A percentile compares a stretch with the other conserved stretches of the same genome.
These are phyloP conservation scores for Hemistola chrysoprasaria DNA, from an alignment of 2,888 invertebrate species.

Conservation along the genomic window DNA sequence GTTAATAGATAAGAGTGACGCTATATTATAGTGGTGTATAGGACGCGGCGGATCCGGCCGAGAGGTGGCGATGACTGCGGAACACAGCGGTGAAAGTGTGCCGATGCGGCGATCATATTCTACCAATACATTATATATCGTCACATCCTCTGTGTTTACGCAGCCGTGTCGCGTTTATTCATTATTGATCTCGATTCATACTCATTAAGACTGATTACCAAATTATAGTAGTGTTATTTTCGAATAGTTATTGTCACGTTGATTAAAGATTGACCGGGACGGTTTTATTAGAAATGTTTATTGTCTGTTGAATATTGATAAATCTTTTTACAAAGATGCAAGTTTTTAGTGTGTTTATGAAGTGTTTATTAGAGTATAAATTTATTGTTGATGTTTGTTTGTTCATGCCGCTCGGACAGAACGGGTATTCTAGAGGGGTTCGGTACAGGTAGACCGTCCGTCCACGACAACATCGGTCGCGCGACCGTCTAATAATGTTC, in stretches of 20 bases:
- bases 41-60: constrained; percentile 33
- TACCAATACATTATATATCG: constrained; percentile 16
- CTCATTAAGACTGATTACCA: constrained; percentile 32
- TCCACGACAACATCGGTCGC: constrained; percentile 15
- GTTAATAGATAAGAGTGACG: constrained; percentile 55
- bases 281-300: constrained; percentile 54
- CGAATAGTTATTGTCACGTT: constrained; percentile 47
- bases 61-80: constrained; percentile 32
- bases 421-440: constrained; percentile 72
- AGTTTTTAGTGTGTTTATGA: constrained; percentile 63
- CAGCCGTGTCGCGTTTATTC: constrained; percentile 26
- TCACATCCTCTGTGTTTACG: constrained; percentile 20
- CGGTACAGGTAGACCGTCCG: constrained; percentile 65
- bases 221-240: constrained; percentile 38
- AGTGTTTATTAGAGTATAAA: constrained; percentile 53
- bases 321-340: constrained; percentile 58
- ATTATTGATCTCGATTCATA: constrained; percentile 32
- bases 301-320: constrained; percentile 64
- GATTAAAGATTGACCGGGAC: constrained; percentile 44
- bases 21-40: constrained; percentile 37
- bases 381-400: constrained; percentile 56
- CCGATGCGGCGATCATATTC: constrained; percentile 25
- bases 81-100: constrained; percentile 25
- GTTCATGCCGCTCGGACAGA: constrained; percentile 74
- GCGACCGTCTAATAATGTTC: constrained; percentile 25